These are phyloP conservation scores for Probaryconus sp. DNA, from an alignment of 1,140 invertebrate genomes.

Conservation along the genomic window DNA sequence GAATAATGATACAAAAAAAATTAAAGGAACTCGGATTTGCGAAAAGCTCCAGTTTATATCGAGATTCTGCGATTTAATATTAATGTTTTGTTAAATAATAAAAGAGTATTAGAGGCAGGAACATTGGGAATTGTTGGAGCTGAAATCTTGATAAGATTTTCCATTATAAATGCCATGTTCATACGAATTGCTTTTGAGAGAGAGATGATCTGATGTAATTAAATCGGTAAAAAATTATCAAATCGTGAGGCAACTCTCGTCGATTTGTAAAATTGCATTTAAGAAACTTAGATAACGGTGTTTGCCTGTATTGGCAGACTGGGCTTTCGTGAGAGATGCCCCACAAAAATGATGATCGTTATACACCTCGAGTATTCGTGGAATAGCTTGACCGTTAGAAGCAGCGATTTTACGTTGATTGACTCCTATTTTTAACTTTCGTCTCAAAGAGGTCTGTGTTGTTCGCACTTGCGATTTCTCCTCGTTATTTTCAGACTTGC, in stretches of 20 bases:
- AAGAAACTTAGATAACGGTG: constrained; percentile 56
- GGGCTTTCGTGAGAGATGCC: constrained; percentile 63
- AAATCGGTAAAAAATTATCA: background rate
- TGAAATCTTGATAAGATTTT: no score
- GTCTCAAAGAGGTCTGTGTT: constrained; percentile 32
- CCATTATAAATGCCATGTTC: no score
- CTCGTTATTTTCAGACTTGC: no score
- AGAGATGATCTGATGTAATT: constrained; percentile 1
- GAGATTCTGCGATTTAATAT: no score
- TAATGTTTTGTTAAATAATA: no score
- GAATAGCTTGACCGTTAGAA: constrained; percentile 17
- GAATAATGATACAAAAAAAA: no score
- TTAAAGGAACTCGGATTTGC: no score
- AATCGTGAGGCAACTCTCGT: constrained; percentile 31
- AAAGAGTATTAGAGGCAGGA: no score
- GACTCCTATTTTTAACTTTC: constrained; percentile 43
- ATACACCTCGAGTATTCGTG: constrained; percentile 1
- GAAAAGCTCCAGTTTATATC: no score
- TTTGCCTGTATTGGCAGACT: constrained; percentile 6
- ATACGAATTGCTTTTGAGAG: no score
- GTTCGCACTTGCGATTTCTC: constrained; percentile 42
- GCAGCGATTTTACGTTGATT: constrained; percentile 39
- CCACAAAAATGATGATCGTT: constrained; percentile 63
- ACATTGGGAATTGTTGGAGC: no score
- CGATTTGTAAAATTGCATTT: constrained; percentile 64